Evolutionary conservation across 2,888 invertebrate genomes (phyloP).

Genomic region (Anarsia innoxiella): DNA sequence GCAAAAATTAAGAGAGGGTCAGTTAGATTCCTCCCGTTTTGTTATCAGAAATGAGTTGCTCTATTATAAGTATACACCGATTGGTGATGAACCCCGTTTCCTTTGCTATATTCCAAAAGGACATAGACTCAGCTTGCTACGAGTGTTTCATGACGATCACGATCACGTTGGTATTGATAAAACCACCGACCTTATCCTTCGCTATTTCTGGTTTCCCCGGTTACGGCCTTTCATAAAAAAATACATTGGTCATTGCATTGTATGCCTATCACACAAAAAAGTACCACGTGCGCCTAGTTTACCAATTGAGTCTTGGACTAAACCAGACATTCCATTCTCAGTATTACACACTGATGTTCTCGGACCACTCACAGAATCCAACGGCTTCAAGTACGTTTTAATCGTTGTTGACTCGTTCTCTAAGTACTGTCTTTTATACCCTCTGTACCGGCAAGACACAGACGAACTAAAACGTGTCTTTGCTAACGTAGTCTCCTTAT

Average conservation of each 20-base stretch:
- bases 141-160: slow-evolving; percentile 17
- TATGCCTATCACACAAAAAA: slow-evolving; percentile 4
- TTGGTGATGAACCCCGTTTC: slow-evolving; percentile 12
- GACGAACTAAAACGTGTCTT: slow-evolving; percentile 2
- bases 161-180: slow-evolving; percentile 7
- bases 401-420: slow-evolving; percentile 11
- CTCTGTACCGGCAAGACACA: slow-evolving; percentile 7
- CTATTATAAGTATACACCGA: slow-evolving; percentile 12
- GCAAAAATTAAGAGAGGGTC: slow-evolving; percentile 13
- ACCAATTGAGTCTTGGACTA: slow-evolving; percentile 8
- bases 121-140: slow-evolving; percentile 16
- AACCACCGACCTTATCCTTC: slow-evolving; percentile 9
- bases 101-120: slow-evolving; percentile 19
- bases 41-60: slow-evolving; percentile 13
- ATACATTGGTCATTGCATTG: slow-evolving; percentile 4
- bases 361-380: slow-evolving; percentile 14
- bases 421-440: slow-evolving; percentile 9
- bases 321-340: slow-evolving; percentile 11
- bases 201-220: slow-evolving; percentile 17
- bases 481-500: not conserved
- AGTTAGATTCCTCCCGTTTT: slow-evolving; percentile 13
- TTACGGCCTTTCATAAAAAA: slow-evolving; percentile 7
- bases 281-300: slow-evolving; percentile 5
- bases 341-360: slow-evolving; percentile 12
- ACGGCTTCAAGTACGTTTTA: slow-evolving; percentile 15